Conservation (phyloP, 2,797 vertebrate species). For the Helostoma temminkii region DNA sequence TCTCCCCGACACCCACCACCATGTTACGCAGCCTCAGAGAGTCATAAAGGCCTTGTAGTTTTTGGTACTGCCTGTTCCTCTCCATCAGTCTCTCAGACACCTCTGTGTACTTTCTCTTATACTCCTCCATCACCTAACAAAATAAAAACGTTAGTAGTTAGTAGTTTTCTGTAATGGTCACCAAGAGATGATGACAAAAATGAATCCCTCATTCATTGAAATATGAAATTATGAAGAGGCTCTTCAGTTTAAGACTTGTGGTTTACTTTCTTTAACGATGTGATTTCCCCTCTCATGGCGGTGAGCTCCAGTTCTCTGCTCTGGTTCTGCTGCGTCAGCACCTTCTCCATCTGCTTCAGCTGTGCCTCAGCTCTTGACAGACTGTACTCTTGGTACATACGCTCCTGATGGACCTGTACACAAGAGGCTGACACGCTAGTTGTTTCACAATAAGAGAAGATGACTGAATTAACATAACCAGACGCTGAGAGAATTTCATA, state of each 20-base stretch:
- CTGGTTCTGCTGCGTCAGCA: slow-evolving; percentile 90
- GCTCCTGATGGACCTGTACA: slow-evolving; percentile 90
- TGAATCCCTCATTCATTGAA: too few relatives aligned
- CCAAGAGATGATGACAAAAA: too few relatives aligned
- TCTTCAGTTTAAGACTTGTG: slow-evolving; percentile 3
- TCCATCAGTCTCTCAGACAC: slow-evolving; percentile 92
- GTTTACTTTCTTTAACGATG: slow-evolving; percentile 83
- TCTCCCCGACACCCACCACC: slow-evolving; percentile 78
- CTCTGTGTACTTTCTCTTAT: slow-evolving; percentile 92
- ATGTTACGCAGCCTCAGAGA: slow-evolving; percentile 88
- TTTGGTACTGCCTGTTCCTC: slow-evolving; percentile 92
- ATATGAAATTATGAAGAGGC: too few relatives aligned
- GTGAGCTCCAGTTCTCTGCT: slow-evolving; percentile 89
- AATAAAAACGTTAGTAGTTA: too few relatives aligned
- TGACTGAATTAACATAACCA: not conserved
- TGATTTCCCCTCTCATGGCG: slow-evolving; percentile 88
- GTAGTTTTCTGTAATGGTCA: not conserved
- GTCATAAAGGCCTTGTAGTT: slow-evolving; percentile 91
- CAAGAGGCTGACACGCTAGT: not conserved
- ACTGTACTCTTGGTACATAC: slow-evolving; percentile 90
- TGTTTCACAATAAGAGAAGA: slow-evolving; percentile 1
- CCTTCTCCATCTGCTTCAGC: slow-evolving; percentile 91
- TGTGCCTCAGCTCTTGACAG: slow-evolving; percentile 87
- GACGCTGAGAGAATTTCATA: not conserved
- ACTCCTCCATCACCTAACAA: slow-evolving; percentile 90